Percentiles rank a stretch among this genome's conserved stretches.
These are phyloP conservation scores for Amiota minor DNA, from an alignment of 2,888 invertebrate species.

Conservation along the genomic window DNA sequence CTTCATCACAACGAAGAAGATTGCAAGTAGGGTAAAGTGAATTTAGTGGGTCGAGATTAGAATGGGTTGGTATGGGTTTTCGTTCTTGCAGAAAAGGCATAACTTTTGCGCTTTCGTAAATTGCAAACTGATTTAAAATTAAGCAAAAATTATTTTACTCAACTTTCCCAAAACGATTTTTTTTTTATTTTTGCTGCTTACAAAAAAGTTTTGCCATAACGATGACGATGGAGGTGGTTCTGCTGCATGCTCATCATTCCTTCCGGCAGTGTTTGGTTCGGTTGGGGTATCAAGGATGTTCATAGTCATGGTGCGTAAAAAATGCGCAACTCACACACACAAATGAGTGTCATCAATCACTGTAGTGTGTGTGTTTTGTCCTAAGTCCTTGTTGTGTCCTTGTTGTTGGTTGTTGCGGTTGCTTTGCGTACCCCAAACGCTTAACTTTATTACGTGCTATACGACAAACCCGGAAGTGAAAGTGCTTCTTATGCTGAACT, in stretches of 20 bases:
- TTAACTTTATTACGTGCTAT: conserved; percentile 45
- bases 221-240: not conserved
- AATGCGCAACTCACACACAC: conserved; percentile 36
- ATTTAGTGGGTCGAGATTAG: too few species aligned
- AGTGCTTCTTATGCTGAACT: not conserved
- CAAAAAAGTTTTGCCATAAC: conserved; percentile 15
- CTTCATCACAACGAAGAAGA: too few species aligned
- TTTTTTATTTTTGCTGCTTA: not conserved
- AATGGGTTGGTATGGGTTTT: too few species aligned
- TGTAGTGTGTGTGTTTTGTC: not conserved
- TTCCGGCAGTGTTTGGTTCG: too few species aligned
- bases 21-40: too few species aligned
- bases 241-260: too few species aligned
- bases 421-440: conserved; percentile 43
- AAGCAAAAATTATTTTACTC: conserved; percentile 60
- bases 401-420: conserved; percentile 6
- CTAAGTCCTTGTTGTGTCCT: not conserved
- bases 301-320: not conserved
- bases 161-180: conserved; percentile 31
- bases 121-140: conserved; percentile 65
- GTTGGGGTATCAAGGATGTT: too few species aligned
- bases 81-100: not conserved
- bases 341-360: conserved; percentile 65
- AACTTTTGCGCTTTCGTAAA: conserved; percentile 42
- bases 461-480: conserved; percentile 22